Evolutionary conservation across 1,140 invertebrate species (phyloP).

Genomic region (Oscheius sp.): DNA sequence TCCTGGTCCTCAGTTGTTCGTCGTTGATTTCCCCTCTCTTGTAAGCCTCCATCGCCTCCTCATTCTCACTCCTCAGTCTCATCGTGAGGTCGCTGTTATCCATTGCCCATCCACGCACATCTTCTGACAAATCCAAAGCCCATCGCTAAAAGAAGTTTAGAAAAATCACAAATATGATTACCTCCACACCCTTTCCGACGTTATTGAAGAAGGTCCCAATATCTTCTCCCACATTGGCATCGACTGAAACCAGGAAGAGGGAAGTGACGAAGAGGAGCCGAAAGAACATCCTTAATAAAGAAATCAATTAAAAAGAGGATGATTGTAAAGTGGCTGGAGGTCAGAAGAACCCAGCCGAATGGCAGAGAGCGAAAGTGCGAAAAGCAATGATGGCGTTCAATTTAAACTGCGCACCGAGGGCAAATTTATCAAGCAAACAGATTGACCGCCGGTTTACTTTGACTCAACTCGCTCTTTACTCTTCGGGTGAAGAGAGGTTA

Average conservation of each 20-base stretch:
- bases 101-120: background rate
- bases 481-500: no score
- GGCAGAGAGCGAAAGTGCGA: no score
- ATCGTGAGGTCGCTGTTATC: background rate
- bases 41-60: background rate
- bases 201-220: background rate
- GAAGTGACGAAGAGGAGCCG: background rate
- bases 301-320: no score
- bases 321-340: no score
- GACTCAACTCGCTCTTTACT: no score
- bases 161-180: background rate
- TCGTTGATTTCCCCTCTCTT: background rate
- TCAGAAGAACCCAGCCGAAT: no score
- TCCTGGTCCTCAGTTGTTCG: background rate
- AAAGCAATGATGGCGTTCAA: no score
- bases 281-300: no score
- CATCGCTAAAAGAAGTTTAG: background rate
- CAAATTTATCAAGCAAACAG: no score
- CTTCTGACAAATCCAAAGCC: background rate
- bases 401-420: no score
- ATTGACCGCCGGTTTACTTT: no score
- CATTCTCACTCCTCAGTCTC: background rate
- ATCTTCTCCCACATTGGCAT: background rate
- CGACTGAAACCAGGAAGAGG: background rate
- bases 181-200: background rate